Evolutionary conservation across 1,140 invertebrate genomes (phyloP), one percentile per base, ranked within the genome.

Genomic region (Drosophila tristis): DNA sequence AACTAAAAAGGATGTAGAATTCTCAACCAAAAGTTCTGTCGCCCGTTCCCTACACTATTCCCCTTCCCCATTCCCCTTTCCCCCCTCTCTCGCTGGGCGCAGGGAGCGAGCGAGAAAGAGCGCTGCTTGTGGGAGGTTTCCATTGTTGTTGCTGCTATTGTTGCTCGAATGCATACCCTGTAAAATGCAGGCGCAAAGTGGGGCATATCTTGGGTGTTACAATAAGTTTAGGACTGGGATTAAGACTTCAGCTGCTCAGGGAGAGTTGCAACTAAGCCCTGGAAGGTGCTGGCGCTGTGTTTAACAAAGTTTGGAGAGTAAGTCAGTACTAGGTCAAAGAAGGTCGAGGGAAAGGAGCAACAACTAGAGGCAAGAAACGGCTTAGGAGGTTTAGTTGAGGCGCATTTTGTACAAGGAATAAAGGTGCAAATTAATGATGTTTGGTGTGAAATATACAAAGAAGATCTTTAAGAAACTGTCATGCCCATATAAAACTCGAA

Each of bases 1-100:
- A 53, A 70, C 67, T 67, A 70, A 26, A 72, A 72, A 53, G 68
- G 67, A 72, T 72, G 48, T 61, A 61, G 31, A 51, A 72, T 54
- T 72, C 68, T 57, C 49, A 23, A 45, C 20, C 39, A n/a, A 70
- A 49, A 39, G 25, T 61, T 31, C n/a, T 31, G 16, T 15, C 42
- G n/a, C 26, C 16, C 50, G 15, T 13, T 16, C 26, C 39, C 9
- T 16, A 13, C 20, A 8, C 16, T 6, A 16, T 8, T 9, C 43
- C 16, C 31, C n/a, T 44, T 13, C 43, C 16, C 31, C n/a, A 35
- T 13, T 20, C n/a, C 23, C 29, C 39, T 50, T 59, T 2, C 9
- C 3, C 35, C 11, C 4, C 4, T 39, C 4, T 56, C 9, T 64
- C 4, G 31, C 8, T 35, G 9, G 35, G 11, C 1, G 35, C 0